Percentiles rank a stretch among this genome's conserved stretches.
Evolutionary conservation across 2,113 vertebrate genomes (phyloP).

Genomic region (Carassius auratus): DNA sequence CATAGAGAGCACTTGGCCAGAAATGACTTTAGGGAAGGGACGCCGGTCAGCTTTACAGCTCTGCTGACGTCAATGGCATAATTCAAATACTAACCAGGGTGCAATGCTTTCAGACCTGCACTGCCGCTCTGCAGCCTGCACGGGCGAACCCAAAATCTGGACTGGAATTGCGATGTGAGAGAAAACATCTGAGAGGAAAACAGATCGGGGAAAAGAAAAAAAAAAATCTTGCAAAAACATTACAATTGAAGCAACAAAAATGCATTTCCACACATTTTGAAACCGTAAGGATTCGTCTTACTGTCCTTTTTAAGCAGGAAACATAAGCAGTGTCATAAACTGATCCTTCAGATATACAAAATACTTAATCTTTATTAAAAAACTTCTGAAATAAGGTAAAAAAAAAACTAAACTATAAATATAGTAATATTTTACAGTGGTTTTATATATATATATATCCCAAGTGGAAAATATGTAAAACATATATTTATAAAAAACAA

Average conservation of each 20-base stretch:
- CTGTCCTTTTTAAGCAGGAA: neutral
- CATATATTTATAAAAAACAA: no score
- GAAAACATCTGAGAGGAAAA: conserved; percentile 53
- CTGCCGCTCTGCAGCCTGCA: conserved; percentile 72
- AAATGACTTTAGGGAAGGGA: conserved; percentile 84
- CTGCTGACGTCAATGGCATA: conserved; percentile 99
- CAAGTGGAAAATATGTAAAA: no score
- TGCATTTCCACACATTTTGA: neutral
- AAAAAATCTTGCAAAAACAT: no score
- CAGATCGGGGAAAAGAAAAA: neutral
- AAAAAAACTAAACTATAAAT: no score
- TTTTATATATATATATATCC: no score
- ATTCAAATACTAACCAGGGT: conserved; percentile 97
- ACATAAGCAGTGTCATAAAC: neutral
- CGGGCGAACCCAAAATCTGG: conserved; percentile 74
- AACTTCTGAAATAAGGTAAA: no score
- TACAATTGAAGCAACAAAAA: neutral
- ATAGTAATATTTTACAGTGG: no score
- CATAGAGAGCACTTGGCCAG: conserved; percentile 86
- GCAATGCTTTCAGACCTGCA: conserved; percentile 85
- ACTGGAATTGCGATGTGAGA: conserved; percentile 76
- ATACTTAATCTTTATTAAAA: no score
- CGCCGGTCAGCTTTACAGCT: conserved; percentile 92
- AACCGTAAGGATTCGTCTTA: neutral
- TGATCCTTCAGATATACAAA: neutral